Percentiles rank a stretch among this genome's conserved stretches.
Evolutionary conservation across 2,113 vertebrate species (phyloP).

Genomic region (Gymnarchus niloticus): DNA sequence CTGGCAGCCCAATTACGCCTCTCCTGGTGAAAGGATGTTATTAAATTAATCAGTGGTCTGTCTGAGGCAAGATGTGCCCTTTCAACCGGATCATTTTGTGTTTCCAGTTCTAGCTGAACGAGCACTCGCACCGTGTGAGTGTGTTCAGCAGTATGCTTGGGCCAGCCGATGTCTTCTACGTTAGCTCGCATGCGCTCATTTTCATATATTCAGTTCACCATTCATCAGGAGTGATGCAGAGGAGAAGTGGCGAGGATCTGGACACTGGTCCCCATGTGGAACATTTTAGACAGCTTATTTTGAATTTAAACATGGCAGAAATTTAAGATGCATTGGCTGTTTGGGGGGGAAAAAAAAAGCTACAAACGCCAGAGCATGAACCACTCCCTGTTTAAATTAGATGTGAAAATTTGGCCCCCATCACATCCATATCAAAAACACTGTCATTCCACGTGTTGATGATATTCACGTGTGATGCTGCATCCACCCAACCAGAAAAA

Average conservation of each 20-base stretch:
- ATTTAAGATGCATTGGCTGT: background rate
- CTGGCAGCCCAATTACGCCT: background rate
- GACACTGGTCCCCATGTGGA: background rate
- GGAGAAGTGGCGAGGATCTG: background rate
- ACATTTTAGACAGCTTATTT: background rate
- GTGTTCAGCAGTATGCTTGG: background rate
- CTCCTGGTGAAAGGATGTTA: background rate
- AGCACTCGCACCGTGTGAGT: background rate
- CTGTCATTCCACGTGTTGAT: background rate
- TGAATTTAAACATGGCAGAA: background rate
- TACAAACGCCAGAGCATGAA: background rate
- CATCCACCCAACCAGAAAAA: background rate
- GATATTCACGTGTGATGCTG: background rate
- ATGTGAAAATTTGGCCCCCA: background rate
- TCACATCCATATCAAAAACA: background rate
- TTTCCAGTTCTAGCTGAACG: background rate
- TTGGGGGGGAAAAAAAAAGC: too few relatives aligned
- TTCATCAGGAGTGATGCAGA: too few relatives aligned
- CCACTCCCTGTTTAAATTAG: too few relatives aligned
- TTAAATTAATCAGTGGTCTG: background rate
- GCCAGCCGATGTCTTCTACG: background rate
- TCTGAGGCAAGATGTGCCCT: background rate
- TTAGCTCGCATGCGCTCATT: background rate
- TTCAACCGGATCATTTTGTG: background rate
- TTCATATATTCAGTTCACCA: too few relatives aligned